A percentile compares a stretch with the other conserved stretches of the same genome.
These are phyloP conservation scores for Oreochromis tanganicae DNA, from an alignment of 2,113 vertebrate species.

Conservation along the genomic window DNA sequence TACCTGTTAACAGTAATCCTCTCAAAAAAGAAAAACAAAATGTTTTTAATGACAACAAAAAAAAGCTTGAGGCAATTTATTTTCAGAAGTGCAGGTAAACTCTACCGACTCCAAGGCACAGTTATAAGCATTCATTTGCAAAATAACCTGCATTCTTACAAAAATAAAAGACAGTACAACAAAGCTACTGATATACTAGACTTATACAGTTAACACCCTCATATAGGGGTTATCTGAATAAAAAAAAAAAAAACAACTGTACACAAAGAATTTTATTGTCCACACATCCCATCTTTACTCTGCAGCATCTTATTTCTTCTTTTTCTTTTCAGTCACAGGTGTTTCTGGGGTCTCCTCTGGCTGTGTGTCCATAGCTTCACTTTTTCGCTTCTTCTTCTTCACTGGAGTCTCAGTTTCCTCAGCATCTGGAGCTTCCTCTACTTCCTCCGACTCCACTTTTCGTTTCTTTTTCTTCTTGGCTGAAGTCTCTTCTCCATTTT, in stretches of 20 bases:
- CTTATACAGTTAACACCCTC: background rate
- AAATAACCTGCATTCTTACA: background rate
- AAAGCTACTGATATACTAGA: background rate
- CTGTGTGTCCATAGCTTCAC: background rate
- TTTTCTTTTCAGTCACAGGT: conserved; percentile 48
- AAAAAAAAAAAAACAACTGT: conserved; percentile 44
- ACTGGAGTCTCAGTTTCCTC: conserved; percentile 62
- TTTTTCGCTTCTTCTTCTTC: conserved; percentile 71
- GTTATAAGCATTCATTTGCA: background rate
- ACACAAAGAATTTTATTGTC: conserved; percentile 41
- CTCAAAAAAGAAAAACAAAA: accelerated
- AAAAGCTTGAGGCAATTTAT: conserved; percentile 4
- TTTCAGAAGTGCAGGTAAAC: conserved; percentile 38
- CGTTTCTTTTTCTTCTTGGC: conserved; percentile 74
- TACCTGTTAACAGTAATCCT: background rate
- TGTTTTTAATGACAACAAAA: background rate
- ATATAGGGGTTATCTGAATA: background rate
- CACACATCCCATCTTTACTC: background rate
- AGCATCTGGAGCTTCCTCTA: background rate
- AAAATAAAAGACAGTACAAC: background rate
- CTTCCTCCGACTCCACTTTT: conserved; percentile 5
- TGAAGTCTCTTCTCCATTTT: conserved; percentile 48
- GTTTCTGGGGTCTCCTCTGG: conserved; percentile 23
- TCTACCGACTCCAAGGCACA: conserved; percentile 38
- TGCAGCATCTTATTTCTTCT: conserved; percentile 40